These are phyloP conservation scores for Acropora yongei DNA, from an alignment of 64 coral and sea anemone genomes.

Conservation along the genomic window DNA sequence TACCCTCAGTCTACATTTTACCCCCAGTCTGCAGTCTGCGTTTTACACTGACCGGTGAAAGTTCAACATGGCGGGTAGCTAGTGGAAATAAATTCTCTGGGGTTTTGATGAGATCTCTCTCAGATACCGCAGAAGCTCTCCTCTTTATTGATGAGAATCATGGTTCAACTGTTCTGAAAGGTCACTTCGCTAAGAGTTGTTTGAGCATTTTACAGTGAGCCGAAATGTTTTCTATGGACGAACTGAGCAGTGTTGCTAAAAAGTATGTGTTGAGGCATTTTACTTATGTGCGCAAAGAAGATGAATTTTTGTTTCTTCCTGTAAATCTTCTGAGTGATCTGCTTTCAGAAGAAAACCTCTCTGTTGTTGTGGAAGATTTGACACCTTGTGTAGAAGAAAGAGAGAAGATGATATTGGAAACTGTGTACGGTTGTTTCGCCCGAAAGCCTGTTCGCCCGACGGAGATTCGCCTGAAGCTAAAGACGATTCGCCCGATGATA, in stretches of 20 bases:
- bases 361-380: conserved; percentile 53
- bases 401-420: conserved; percentile 76
- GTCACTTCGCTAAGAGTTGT: conserved; percentile 54
- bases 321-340: conserved; percentile 56
- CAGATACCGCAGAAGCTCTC: conserved; percentile 2
- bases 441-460: too few species aligned
- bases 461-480: too few species aligned
- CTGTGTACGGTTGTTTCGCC: conserved; percentile 57
- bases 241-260: conserved; percentile 51
- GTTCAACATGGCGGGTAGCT: background rate
- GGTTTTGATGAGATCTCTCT: conserved; percentile 54
- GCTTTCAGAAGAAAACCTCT: conserved; percentile 54
- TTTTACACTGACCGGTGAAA: too few species aligned
- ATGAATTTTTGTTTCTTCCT: conserved; percentile 59
- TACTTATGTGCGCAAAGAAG: conserved; percentile 31
- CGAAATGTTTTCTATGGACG: conserved; percentile 54
- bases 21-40: too few species aligned
- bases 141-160: conserved; percentile 31
- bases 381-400: conserved; percentile 50
- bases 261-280: conserved; percentile 63
- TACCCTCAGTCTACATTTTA: too few species aligned
- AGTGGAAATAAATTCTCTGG: background rate
- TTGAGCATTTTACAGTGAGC: conserved; percentile 50
- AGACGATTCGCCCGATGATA: too few species aligned
- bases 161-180: too few species aligned